Percentiles rank a stretch among this genome's conserved stretches.
These are phyloP conservation scores for Amniataba percoides DNA, from an alignment of 2,797 vertebrate genomes.

Conservation along the genomic window DNA sequence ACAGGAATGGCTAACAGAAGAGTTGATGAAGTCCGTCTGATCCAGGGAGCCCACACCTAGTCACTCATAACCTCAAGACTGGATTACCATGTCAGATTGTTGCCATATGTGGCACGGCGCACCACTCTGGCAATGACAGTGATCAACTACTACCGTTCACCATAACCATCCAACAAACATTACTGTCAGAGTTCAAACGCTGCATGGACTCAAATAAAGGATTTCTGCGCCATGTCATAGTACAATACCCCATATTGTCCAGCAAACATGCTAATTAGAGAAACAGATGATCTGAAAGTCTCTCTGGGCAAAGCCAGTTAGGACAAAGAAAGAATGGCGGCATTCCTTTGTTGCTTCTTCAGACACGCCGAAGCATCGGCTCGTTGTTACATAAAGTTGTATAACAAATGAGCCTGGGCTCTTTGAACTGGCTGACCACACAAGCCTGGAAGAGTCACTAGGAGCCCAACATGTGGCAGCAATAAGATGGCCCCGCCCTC, in stretches of 20 bases:
- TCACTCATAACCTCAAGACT: constrained; percentile 80
- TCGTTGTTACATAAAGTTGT: constrained; percentile 86
- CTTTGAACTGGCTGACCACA: constrained; percentile 90
- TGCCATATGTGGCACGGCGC: constrained; percentile 88
- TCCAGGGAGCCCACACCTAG: constrained; percentile 81
- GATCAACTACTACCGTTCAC: constrained; percentile 82
- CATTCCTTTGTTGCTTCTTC: constrained; percentile 75
- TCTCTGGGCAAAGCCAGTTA: constrained; percentile 62
- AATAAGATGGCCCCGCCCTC: constrained; percentile 86
- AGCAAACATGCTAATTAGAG: constrained; percentile 73
- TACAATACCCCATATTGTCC: constrained; percentile 61
- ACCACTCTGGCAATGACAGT: constrained; percentile 81
- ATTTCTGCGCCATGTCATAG: constrained; percentile 48
- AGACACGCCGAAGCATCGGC: constrained; percentile 77
- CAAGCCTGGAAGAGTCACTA: constrained; percentile 85
- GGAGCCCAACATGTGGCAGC: constrained; percentile 87
- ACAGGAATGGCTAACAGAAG: constrained; percentile 65
- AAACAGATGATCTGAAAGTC: constrained; percentile 76
- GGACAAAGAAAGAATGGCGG: constrained; percentile 72
- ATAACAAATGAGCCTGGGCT: constrained; percentile 87
- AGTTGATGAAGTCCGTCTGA: constrained; percentile 80
- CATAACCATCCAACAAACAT: constrained; percentile 76
- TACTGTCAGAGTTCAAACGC: constrained; percentile 79
- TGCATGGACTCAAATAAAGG: constrained; percentile 60
- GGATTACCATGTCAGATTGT: constrained; percentile 88